A percentile compares a stretch with the other conserved stretches of the same genome.
Conservation (phyloP, 2,797 vertebrate species). For the Sciurus vulgaris region DNA sequence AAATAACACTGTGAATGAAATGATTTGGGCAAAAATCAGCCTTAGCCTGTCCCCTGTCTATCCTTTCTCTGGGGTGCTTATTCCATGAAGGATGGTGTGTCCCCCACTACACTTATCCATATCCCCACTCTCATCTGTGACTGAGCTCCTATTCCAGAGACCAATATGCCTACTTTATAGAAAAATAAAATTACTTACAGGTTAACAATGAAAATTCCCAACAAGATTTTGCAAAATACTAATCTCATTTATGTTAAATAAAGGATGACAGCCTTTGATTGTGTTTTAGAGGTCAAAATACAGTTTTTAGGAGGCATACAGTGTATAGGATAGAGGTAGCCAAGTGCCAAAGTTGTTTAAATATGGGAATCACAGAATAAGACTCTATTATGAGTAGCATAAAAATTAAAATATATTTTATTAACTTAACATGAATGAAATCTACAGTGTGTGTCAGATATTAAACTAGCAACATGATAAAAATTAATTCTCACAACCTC, state of each 20-base stretch:
- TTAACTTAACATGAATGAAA: background rate
- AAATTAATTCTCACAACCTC: background rate
- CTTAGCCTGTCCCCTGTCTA: too few species aligned
- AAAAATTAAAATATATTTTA: background rate
- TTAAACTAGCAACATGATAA: background rate
- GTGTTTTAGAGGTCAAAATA: background rate
- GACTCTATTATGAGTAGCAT: background rate
- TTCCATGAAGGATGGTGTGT: background rate
- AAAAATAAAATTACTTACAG: background rate
- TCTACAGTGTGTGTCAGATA: background rate
- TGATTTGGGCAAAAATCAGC: background rate
- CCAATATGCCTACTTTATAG: background rate
- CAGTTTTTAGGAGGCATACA: background rate
- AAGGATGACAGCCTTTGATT: background rate
- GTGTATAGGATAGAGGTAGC: background rate
- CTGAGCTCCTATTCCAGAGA: background rate
- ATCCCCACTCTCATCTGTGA: background rate
- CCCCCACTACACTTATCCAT: rapidly evolving
- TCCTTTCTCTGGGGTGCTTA: background rate
- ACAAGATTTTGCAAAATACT: background rate
- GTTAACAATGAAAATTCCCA: background rate
- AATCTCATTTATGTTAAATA: background rate
- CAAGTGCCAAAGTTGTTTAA: background rate
- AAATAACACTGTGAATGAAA: background rate
- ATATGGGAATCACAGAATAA: background rate